Conservation (phyloP, 2,113 vertebrate genomes). For the Urocynchramus pylzowi region DNA sequence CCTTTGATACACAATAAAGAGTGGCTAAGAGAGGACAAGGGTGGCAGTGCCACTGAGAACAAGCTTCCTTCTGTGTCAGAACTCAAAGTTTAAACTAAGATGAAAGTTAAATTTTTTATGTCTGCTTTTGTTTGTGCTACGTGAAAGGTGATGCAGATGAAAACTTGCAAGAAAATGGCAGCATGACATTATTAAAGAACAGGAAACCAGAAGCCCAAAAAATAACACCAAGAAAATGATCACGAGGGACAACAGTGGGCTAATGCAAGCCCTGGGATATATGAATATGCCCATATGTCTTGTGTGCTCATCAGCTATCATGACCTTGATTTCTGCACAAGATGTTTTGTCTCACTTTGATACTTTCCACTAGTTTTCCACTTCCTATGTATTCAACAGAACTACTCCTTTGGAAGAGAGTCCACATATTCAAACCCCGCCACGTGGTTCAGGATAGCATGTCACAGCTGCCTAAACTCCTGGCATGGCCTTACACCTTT, state of each 20-base stretch:
- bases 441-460: rapidly evolving
- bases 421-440: not conserved
- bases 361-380: not conserved
- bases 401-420: not conserved
- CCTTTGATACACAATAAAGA: not conserved
- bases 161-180: not conserved
- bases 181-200: not conserved
- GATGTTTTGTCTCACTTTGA: not conserved
- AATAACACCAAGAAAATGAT: not conserved
- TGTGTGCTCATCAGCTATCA: not conserved
- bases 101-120: not conserved
- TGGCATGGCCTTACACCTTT: not conserved
- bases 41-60: not conserved
- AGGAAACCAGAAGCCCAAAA: not conserved
- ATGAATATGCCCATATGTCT: not conserved
- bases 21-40: not conserved
- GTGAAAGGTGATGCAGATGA: not conserved
- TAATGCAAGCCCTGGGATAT: not conserved
- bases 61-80: not conserved
- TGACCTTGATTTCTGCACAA: not conserved
- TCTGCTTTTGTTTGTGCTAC: not conserved
- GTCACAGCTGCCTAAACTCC: not conserved
- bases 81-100: not conserved
- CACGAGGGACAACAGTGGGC: not conserved
- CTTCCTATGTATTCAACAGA: not conserved